Evolutionary conservation across 1,140 invertebrate species (phyloP).

Genomic region (Pachypeltis micranthus): DNA sequence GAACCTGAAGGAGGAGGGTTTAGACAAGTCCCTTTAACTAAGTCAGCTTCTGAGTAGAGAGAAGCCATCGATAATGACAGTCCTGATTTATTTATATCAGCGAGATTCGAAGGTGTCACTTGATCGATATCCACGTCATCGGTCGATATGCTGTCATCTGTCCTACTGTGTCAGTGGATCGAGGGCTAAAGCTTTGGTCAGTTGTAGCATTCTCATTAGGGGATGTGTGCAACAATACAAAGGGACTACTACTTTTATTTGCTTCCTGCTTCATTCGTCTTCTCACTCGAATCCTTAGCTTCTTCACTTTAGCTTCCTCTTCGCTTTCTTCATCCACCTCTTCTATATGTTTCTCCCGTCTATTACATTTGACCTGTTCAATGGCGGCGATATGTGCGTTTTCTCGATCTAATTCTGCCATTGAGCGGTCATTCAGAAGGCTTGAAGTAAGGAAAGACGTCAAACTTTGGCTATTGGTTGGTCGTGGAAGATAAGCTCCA

Average conservation of each 20-base stretch:
- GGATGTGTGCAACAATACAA: background rate
- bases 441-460: slow-evolving; percentile 60
- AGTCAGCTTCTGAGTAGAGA: slow-evolving; percentile 46
- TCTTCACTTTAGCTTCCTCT: slow-evolving; percentile 52
- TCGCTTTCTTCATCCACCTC: slow-evolving; percentile 58
- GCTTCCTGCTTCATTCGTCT: slow-evolving; percentile 40
- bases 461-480: slow-evolving; percentile 59
- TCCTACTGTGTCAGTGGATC: slow-evolving; percentile 38
- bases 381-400: slow-evolving; percentile 79
- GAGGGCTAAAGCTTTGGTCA: slow-evolving; percentile 38
- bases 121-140: slow-evolving; percentile 42
- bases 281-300: slow-evolving; percentile 49
- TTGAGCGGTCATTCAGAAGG: slow-evolving; percentile 41
- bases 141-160: slow-evolving; percentile 39
- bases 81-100: slow-evolving; percentile 36
- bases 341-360: slow-evolving; percentile 34
- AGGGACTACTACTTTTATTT: background rate
- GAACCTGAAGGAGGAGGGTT: slow-evolving; percentile 38
- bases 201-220: background rate
- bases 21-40: slow-evolving; percentile 30
- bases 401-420: slow-evolving; percentile 66
- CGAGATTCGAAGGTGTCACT: slow-evolving; percentile 32
- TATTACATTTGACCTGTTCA: slow-evolving; percentile 48
- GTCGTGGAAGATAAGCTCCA: slow-evolving; percentile 45
- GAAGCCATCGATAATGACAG: slow-evolving; percentile 50